Base-by-base conservation (phyloP, 1,140 invertebrate species). In the Neotoxoptera formosana region DNA sequence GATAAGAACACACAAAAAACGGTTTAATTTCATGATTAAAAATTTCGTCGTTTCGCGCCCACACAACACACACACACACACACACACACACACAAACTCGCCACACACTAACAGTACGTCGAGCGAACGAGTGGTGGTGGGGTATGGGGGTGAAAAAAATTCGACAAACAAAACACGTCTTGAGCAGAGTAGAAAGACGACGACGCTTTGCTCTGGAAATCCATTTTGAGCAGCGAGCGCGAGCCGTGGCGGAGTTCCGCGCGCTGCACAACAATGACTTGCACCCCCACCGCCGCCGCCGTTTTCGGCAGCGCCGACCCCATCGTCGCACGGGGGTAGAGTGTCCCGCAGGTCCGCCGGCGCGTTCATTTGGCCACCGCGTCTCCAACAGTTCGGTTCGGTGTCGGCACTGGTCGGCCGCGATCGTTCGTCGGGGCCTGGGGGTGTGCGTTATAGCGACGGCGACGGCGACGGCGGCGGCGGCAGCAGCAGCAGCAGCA, bases 331-430 rank as follows among this genome's bases (percentile, higher is more conserved):
- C 41, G 88, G 34, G 53, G 89, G 89, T 51, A 84, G 91, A n/a
- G 91, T 25, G 34, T 30, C 81, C 23, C 47, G 76, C n/a, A 45
- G 76, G 81, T 86, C 48, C 76, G 91, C 47, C 91, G 76, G 91
- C 91, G 76, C 91, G 91, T 84, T 93, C 91, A 93, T 93, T 93
- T 93, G 91, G 91, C 91, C 76, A 93, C 91, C 91, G 91, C 91
- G 91, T 93, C 91, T 93, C 91, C 23, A 93, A 56, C 91, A 56
- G 91, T 93, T 93, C 91, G 91, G 91, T 93, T 86, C 91, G 81
- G 91, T 93, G 91, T 93, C 91, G 91, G 91, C 91, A 93, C 91
- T 93, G 76, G 91, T 93, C 91, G 91, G 91, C 91, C 91, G 91
- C 91, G 91, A 93, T 93, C 91, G 91, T 93, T 86, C 81, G 91